phyloP scores from a whole-genome alignment of 1,140 invertebrate species.

The Oscheius sp. region DNA sequence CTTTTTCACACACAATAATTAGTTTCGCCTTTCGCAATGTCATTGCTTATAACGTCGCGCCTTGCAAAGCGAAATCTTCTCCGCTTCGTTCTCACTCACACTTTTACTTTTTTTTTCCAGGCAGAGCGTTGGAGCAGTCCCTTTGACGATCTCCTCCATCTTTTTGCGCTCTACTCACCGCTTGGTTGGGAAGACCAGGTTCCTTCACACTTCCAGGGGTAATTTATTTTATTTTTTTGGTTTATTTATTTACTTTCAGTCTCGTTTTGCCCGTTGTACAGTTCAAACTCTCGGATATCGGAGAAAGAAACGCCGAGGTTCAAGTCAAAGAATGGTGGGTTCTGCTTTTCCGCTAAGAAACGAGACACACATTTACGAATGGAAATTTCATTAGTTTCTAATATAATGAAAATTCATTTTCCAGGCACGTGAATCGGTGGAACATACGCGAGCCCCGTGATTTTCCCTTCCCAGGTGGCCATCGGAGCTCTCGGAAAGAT shows the following conservation, averaged over 20 bases:
- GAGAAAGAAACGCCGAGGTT: slow-evolving; percentile 96
- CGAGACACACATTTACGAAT: too few species aligned
- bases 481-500: slow-evolving; percentile 90
- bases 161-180: not conserved
- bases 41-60: too few species aligned
- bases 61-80: too few species aligned
- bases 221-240: not conserved
- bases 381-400: too few species aligned
- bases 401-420: slow-evolving; percentile 38
- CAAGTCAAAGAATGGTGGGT: slow-evolving; percentile 90
- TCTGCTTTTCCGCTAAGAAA: not conserved
- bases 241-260: not conserved
- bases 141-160: not conserved
- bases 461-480: slow-evolving; percentile 85
- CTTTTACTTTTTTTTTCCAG: not conserved
- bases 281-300: slow-evolving; percentile 96
- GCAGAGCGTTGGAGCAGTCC: not conserved
- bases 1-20: too few species aligned
- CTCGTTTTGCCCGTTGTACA: slow-evolving; percentile 68
- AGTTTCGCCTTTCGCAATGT: too few species aligned
- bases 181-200: not conserved
- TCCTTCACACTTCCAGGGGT: not conserved
- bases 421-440: slow-evolving; percentile 92
- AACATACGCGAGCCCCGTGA: slow-evolving; percentile 87
- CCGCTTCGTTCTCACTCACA: too few species aligned